Evolutionary conservation across 2,888 invertebrate genomes (phyloP).

Genomic region (Agrotis exclamationis): DNA sequence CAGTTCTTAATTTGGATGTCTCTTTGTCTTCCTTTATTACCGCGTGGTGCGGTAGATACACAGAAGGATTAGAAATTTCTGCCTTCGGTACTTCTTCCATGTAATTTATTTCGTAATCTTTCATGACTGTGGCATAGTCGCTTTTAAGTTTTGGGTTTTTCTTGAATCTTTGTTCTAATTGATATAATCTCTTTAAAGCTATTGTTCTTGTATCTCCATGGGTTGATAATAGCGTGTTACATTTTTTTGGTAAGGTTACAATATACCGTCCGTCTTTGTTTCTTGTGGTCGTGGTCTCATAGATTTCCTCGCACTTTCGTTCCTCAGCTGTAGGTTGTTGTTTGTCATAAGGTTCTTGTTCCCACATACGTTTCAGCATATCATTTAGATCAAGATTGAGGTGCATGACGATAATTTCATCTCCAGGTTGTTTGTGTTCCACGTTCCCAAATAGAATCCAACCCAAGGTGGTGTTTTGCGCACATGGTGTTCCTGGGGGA

Average conservation of each 20-base stretch:
- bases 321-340: conserved; percentile 6
- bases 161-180: conserved; percentile 40
- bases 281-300: conserved; percentile 6
- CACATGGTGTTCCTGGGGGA: conserved; percentile 16
- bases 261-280: conserved; percentile 15
- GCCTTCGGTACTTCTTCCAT: conserved; percentile 5
- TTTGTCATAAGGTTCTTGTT: conserved; percentile 12
- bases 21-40: conserved; percentile 9
- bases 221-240: background rate
- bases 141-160: conserved; percentile 30
- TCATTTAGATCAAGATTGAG: conserved; percentile 19
- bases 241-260: conserved; percentile 18
- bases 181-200: conserved; percentile 17
- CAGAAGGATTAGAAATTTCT: conserved; percentile 10
- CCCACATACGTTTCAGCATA: conserved; percentile 23
- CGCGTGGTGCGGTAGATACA: conserved; percentile 7
- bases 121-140: conserved; percentile 35
- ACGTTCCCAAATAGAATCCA: conserved; percentile 1
- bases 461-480: background rate
- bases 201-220: conserved; percentile 16
- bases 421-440: background rate
- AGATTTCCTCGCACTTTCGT: conserved; percentile 24
- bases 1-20: conserved; percentile 11
- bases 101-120: conserved; percentile 20
- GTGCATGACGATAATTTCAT: conserved; percentile 13